phyloP scores from a whole-genome alignment of 1,140 invertebrate genomes.

The Venturia canescens region DNA sequence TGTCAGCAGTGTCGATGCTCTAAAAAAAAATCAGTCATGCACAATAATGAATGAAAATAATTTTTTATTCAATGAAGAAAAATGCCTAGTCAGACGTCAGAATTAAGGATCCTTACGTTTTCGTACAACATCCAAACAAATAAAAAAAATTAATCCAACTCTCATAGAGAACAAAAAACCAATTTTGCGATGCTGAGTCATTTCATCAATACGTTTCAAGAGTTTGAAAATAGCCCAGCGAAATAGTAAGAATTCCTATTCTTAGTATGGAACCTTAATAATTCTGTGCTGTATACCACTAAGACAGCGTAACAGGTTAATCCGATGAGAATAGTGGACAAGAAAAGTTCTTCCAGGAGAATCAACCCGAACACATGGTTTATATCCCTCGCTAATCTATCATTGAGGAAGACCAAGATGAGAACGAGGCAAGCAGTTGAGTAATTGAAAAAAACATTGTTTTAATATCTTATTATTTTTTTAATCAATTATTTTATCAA shows the following conservation, averaged over 20 bases:
- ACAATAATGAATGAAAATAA: background rate
- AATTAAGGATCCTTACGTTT: too few relatives aligned
- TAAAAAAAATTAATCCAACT: too few relatives aligned
- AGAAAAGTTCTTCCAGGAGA: background rate
- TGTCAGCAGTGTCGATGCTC: conserved; percentile 26
- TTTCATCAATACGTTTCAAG: too few relatives aligned
- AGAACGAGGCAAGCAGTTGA: background rate
- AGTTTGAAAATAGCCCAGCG: too few relatives aligned
- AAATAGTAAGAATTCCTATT: background rate
- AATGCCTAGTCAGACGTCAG: too few relatives aligned
- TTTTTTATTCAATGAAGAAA: too few relatives aligned
- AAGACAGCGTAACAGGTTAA: conserved; percentile 17
- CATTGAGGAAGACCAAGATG: background rate
- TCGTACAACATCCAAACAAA: too few relatives aligned
- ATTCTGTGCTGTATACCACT: background rate
- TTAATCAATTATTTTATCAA: background rate
- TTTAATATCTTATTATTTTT: too few relatives aligned
- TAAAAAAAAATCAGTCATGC: conserved; percentile 31
- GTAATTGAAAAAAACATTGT: too few relatives aligned
- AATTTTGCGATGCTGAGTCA: too few relatives aligned
- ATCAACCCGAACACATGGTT: background rate
- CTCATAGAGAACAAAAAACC: too few relatives aligned
- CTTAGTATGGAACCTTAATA: conserved; percentile 6
- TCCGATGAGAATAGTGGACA: background rate
- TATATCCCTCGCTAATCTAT: background rate